Evolutionary conservation across 2,797 vertebrate genomes (phyloP).

Genomic region (Furcifer pardalis): DNA sequence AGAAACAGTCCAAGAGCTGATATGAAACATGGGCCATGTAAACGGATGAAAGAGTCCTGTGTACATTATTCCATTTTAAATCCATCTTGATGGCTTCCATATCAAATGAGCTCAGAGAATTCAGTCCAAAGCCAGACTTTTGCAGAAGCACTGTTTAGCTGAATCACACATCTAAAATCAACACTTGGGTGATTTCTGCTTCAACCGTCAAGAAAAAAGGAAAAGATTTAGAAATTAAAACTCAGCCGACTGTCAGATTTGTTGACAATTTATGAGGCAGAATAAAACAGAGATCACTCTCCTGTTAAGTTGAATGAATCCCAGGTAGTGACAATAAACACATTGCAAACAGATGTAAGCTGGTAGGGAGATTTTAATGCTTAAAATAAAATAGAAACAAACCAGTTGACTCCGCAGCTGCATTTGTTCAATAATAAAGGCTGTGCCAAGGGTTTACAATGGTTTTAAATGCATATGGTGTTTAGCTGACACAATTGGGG

Average conservation of each 20-base stretch:
- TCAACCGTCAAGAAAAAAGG: slow-evolving; percentile 9
- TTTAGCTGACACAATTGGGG: background rate
- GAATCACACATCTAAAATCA: slow-evolving; percentile 24
- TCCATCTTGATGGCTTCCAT: background rate
- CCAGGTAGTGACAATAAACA: background rate
- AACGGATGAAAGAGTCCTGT: slow-evolving; percentile 6
- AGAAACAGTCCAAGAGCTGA: slow-evolving; percentile 16
- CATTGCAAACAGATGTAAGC: background rate
- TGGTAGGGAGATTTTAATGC: background rate
- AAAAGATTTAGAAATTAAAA: background rate
- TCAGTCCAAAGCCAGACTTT: slow-evolving; percentile 18
- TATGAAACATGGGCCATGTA: background rate
- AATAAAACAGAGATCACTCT: background rate
- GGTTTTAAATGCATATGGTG: background rate
- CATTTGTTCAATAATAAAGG: background rate
- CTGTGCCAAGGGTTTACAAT: background rate
- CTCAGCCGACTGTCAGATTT: background rate
- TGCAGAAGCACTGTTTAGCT: slow-evolving; percentile 26
- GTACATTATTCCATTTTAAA: background rate
- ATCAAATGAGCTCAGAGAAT: slow-evolving; percentile 8
- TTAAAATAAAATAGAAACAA: background rate
- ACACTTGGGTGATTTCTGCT: slow-evolving; percentile 1
- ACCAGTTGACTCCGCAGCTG: rapidly evolving
- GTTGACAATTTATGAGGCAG: background rate
- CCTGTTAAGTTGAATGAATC: background rate